Evolutionary conservation across 1,140 invertebrate genomes (phyloP).

Genomic region (Steinernema khuongi): DNA sequence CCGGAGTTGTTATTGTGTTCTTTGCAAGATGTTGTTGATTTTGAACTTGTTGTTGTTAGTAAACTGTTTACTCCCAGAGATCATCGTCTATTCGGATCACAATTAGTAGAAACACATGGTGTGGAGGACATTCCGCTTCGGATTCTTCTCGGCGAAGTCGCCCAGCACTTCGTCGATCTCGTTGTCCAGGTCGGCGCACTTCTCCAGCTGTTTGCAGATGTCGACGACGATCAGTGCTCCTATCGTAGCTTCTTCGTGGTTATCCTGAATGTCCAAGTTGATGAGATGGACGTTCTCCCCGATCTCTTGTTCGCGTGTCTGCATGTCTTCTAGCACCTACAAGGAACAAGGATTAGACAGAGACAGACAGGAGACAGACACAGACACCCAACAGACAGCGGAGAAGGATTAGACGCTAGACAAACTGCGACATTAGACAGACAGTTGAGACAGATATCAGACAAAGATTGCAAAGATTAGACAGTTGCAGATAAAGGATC

Average conservation of each 20-base stretch:
- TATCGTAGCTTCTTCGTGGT: conserved; percentile 98
- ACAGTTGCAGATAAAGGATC: conserved; percentile 45
- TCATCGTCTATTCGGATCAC: not conserved
- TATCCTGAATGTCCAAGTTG: conserved; percentile 98
- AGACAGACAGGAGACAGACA: not conserved
- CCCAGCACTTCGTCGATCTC: conserved; percentile 94
- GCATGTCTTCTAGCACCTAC: conserved; percentile 57
- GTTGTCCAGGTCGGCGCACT: conserved; percentile 89
- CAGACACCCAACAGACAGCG: not conserved
- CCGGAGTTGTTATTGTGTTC: not conserved
- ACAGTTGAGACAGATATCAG: too few species aligned
- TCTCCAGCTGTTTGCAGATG: conserved; percentile 75
- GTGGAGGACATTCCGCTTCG: conserved; percentile 79
- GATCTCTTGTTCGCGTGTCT: conserved; percentile 56
- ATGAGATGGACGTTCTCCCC: conserved; percentile 80
- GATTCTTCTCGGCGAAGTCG: conserved; percentile 80
- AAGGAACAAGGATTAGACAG: conserved; percentile 27
- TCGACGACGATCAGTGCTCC: conserved; percentile 97
- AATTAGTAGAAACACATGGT: conserved; percentile 82
- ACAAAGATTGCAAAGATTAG: too few species aligned
- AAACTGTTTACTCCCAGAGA: not conserved
- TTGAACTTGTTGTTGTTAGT: not conserved
- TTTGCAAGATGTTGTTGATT: not conserved
- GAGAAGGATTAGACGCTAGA: too few species aligned
- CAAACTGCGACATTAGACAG: too few species aligned